Evolutionary conservation across 2,113 vertebrate species (phyloP), one percentile per base, ranked within the genome.

Genomic region (Caranx ignobilis): DNA sequence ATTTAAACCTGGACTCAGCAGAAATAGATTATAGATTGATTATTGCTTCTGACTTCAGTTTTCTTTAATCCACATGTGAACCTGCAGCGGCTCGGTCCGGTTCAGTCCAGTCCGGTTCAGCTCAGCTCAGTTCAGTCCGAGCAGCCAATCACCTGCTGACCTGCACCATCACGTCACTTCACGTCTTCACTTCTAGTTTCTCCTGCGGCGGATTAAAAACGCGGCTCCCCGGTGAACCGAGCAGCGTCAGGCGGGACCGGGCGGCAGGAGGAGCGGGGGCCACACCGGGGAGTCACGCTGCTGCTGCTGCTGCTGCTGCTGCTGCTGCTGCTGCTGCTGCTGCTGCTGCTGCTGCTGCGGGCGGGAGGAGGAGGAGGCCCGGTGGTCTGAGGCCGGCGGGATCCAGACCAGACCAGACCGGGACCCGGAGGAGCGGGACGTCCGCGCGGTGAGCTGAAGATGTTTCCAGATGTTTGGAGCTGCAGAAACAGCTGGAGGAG

Each of bases 101-200:
- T 13, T 45, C 43, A 45, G 11, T 45, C 4, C 41, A 43, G 41
- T 43, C 41, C 41, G 11, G 41, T 12, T 43, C 41, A 45, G 11
- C 4, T 45, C 43, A 4, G 39, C 10, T 41, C 21, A 2, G 55
- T 57, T 56, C 3, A 21, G 54, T 55, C 34, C 9, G 80, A 73
- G 63, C 56, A 85, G 79, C 87, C 83, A 83, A 83, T 88, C 87
- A 86, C 77, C 70, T 86, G 87, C 83, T 78, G 83, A 78, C 81
- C 83, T 71, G 77, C 77, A 4, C 54, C 65, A 0, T 56, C 50
- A 65, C 87, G 69, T 81, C 68, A 78, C 75, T 5, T 43, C 48
- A n/a, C 48, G 63, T 75, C 16, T 75, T 41, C 39, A 6, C 8
- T 10, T 10, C 8, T 11, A 32, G 61, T 10, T 5, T 35, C 47